Conservation (phyloP, 1,140 invertebrate species). For the Paramacrobiotus metropolitanus region DNA sequence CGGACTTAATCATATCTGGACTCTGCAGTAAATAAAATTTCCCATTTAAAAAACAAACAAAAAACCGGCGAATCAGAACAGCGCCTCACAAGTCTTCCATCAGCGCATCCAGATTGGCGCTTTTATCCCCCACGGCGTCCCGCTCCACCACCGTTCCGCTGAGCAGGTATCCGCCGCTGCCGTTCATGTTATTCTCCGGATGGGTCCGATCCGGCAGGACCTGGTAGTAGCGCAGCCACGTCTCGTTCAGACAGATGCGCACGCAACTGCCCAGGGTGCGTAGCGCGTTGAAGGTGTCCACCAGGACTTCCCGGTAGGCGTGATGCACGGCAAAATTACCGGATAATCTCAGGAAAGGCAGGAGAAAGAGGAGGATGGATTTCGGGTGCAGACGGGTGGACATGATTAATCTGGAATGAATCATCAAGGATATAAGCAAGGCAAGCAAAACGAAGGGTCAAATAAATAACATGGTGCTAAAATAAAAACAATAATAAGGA, state of each 20-base stretch:
- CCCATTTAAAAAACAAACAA: too few relatives aligned
- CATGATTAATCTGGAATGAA: slow-evolving; percentile 46
- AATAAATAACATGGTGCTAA: too few relatives aligned
- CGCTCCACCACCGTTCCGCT: slow-evolving; percentile 30
- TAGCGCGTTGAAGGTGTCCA: slow-evolving; percentile 48
- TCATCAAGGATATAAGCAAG: too few relatives aligned
- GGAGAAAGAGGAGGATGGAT: slow-evolving; percentile 43
- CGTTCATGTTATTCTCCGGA: slow-evolving; percentile 50
- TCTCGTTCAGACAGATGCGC: slow-evolving; percentile 49
- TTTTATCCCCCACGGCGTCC: background rate
- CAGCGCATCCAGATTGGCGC: too few relatives aligned
- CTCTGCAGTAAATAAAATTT: too few relatives aligned
- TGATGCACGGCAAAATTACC: slow-evolving; percentile 61
- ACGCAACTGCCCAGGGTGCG: slow-evolving; percentile 40
- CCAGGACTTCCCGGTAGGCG: slow-evolving; percentile 43
- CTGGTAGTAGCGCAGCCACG: slow-evolving; percentile 70
- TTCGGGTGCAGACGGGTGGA: slow-evolving; percentile 57
- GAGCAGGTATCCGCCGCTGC: slow-evolving; percentile 46
- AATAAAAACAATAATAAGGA: too few relatives aligned
- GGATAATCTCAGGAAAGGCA: slow-evolving; percentile 46
- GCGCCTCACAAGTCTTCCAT: too few relatives aligned
- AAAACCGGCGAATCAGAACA: too few relatives aligned
- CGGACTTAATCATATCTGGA: too few relatives aligned
- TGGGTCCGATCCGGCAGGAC: slow-evolving; percentile 57
- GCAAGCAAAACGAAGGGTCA: too few relatives aligned